phyloP scores from a whole-genome alignment of 1,140 invertebrate species.

The Pseudomyrmex flavicornis region DNA sequence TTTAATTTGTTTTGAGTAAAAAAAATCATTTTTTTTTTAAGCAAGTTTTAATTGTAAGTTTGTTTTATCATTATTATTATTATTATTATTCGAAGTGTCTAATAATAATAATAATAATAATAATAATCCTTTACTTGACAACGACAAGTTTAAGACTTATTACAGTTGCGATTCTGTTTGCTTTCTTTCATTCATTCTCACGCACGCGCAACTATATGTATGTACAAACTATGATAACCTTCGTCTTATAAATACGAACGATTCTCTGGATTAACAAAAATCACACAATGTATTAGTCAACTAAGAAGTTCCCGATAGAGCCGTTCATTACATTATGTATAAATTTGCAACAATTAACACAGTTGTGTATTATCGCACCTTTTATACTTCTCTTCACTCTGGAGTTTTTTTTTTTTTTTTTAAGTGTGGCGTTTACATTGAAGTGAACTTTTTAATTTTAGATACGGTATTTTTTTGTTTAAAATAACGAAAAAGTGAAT shows the following conservation, averaged over 20 bases:
- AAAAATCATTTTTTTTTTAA: too few species aligned
- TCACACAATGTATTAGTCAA: constrained; percentile 78
- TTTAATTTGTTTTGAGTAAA: too few species aligned
- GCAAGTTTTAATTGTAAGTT: too few species aligned
- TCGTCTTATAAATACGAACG: constrained; percentile 82
- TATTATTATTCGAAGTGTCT: too few species aligned
- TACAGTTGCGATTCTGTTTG: neutral
- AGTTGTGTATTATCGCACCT: neutral
- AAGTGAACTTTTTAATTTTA: neutral
- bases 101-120: too few species aligned
- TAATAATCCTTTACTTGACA: too few species aligned
- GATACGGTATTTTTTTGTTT: too few species aligned
- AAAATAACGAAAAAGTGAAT: too few species aligned
- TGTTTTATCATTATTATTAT: too few species aligned
- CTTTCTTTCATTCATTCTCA: neutral
- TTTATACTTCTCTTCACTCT: neutral
- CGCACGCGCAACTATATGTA: neutral
- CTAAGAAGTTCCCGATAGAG: constrained; percentile 65
- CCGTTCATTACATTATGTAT: constrained; percentile 74
- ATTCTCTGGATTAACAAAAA: constrained; percentile 84
- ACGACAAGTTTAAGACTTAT: too few species aligned
- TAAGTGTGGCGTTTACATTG: neutral
- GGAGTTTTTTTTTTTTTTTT: too few species aligned
- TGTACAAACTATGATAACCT: constrained; percentile 74
- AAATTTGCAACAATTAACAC: constrained; percentile 86